phyloP scores from a whole-genome alignment of 2,888 invertebrate genomes.

The Philereme vetulata region DNA sequence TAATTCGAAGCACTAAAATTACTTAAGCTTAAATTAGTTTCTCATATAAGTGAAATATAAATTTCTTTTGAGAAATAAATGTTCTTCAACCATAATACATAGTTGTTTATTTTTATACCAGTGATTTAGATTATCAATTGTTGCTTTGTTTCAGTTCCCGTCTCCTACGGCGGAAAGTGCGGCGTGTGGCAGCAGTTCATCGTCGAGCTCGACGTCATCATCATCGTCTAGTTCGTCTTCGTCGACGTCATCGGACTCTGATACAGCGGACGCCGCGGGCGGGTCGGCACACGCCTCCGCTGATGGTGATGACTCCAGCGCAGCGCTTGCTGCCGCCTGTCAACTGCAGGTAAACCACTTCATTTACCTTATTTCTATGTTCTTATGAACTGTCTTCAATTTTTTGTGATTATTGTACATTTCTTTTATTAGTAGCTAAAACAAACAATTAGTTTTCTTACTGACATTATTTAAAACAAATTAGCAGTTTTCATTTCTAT shows the following conservation, averaged over 20 bases:
- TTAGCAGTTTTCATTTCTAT: background rate
- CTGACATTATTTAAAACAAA: no score
- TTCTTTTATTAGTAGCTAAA: no score
- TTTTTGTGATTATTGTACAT: no score
- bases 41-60: no score
- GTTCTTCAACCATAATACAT: no score
- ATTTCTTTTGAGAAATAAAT: no score
- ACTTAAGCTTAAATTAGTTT: no score
- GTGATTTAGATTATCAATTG: background rate
- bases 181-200: constrained; percentile 73
- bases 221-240: constrained; percentile 77
- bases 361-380: no score
- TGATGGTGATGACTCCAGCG: constrained; percentile 80
- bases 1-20: no score
- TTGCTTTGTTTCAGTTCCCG: constrained; percentile 60
- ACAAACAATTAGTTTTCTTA: no score
- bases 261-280: constrained; percentile 72
- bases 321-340: constrained; percentile 82
- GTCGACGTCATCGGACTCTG: constrained; percentile 76
- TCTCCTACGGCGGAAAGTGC: constrained; percentile 67
- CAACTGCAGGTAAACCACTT: constrained; percentile 73
- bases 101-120: constrained; percentile 6
- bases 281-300: constrained; percentile 68
- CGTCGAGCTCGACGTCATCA: constrained; percentile 72
- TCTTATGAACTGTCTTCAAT: background rate